phyloP scores from a whole-genome alignment of 2,888 invertebrate genomes.

The Bellardia pandia region DNA sequence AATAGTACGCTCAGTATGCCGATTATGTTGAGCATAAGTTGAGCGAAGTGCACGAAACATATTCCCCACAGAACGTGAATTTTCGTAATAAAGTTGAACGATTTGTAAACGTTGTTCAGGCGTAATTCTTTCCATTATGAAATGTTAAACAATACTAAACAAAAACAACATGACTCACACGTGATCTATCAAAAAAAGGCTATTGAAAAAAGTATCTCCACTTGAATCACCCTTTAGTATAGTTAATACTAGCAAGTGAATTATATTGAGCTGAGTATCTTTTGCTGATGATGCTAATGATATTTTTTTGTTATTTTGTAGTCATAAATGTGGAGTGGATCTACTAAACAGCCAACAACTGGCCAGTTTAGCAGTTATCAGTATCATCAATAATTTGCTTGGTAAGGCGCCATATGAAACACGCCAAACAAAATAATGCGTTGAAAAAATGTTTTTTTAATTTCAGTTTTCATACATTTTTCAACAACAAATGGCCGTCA shows the following conservation, averaged over 20 bases:
- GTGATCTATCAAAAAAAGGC: no score
- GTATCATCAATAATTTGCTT: not conserved
- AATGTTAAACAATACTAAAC: no score
- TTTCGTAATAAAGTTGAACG: no score
- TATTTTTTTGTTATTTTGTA: not conserved
- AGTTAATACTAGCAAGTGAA: not conserved
- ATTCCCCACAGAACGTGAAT: no score
- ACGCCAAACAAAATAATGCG: slow-evolving; percentile 5
- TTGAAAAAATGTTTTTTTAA: slow-evolving; percentile 9
- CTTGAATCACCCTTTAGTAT: not conserved
- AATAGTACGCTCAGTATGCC: no score
- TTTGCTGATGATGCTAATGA: no score
- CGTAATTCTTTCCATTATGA: no score
- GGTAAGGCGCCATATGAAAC: slow-evolving; percentile 13
- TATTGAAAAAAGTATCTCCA: no score
- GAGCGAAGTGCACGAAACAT: no score
- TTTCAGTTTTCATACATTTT: slow-evolving; percentile 1
- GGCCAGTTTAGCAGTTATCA: not conserved
- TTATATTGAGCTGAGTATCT: not conserved
- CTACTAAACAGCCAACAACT: not conserved
- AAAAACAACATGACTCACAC: no score
- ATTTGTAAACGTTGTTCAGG: no score
- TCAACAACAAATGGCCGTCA: slow-evolving; percentile 41
- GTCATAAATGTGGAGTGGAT: not conserved
- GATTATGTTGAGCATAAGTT: no score